A percentile compares a stretch with the other conserved stretches of the same genome.
phyloP scores from a whole-genome alignment of 1,140 invertebrate species.

The Lepidurus packardi region DNA sequence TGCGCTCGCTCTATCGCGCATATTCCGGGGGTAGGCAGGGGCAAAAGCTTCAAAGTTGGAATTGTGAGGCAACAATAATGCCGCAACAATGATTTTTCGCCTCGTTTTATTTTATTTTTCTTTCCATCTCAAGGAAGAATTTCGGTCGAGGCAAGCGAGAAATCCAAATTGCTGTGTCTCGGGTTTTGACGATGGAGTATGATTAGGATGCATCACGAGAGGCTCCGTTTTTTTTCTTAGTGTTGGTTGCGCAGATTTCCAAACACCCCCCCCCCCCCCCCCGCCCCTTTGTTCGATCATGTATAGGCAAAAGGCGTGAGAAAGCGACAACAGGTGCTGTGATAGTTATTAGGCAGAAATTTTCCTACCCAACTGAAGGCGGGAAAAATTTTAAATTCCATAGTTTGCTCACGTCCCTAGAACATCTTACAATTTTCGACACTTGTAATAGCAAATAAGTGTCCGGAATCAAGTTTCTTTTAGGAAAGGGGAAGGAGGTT shows the following conservation, averaged over 20 bases:
- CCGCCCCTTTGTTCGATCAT: neutral
- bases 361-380: neutral
- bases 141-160: neutral
- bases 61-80: neutral
- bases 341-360: neutral
- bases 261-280: no score
- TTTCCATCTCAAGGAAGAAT: neutral
- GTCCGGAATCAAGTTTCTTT: neutral
- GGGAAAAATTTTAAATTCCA: neutral
- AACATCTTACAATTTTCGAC: neutral
- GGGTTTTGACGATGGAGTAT: neutral
- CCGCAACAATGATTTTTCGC: no score
- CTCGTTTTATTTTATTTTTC: neutral
- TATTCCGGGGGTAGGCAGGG: neutral
- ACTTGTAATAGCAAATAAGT: neutral
- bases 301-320: neutral
- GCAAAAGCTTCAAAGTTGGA: no score
- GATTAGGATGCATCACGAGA: constrained; percentile 14
- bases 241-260: neutral
- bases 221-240: neutral
- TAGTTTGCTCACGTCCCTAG: neutral
- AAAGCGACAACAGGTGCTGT: constrained; percentile 15
- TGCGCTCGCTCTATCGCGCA: neutral
- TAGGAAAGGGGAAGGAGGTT: neutral
- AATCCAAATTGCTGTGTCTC: neutral